Conservation (phyloP, 1,140 invertebrate species). For the Megathymus violae region DNA sequence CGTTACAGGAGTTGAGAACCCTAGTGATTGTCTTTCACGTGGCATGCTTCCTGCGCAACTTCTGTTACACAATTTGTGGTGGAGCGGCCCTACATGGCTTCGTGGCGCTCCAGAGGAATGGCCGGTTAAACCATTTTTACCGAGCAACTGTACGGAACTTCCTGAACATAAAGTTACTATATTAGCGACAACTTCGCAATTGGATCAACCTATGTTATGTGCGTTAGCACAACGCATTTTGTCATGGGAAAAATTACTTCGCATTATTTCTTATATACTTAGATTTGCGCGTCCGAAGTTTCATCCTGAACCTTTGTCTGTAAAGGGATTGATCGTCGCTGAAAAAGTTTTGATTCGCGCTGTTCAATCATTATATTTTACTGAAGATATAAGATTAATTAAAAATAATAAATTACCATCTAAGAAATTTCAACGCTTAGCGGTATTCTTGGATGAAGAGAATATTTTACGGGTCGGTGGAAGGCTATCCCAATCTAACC, state of each 20-base stretch:
- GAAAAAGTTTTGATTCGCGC: background rate
- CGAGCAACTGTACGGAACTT: background rate
- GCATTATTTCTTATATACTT: background rate
- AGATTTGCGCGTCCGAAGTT: background rate
- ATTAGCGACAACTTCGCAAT: background rate
- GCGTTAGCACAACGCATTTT: background rate
- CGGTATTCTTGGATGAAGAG: background rate
- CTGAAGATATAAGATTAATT: background rate
- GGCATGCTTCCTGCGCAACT: slow-evolving; percentile 24
- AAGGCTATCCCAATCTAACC: background rate
- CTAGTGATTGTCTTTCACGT: slow-evolving; percentile 35
- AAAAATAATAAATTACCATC: background rate
- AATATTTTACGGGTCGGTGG: background rate
- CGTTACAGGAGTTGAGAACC: slow-evolving; percentile 29
- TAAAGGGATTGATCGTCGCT: background rate
- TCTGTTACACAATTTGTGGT: slow-evolving; percentile 18
- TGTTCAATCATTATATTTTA: background rate
- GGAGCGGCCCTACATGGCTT: slow-evolving; percentile 18
- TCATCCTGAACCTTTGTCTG: background rate
- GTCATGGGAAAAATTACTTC: background rate
- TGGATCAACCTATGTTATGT: background rate
- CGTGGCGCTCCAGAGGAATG: background rate
- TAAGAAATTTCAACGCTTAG: background rate
- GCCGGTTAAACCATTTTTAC: slow-evolving; percentile 8
- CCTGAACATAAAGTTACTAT: slow-evolving; percentile 2